Percentiles rank a stretch among this genome's conserved stretches.
Conservation (phyloP, 2,888 invertebrate species). For the Aelia acuminata region DNA sequence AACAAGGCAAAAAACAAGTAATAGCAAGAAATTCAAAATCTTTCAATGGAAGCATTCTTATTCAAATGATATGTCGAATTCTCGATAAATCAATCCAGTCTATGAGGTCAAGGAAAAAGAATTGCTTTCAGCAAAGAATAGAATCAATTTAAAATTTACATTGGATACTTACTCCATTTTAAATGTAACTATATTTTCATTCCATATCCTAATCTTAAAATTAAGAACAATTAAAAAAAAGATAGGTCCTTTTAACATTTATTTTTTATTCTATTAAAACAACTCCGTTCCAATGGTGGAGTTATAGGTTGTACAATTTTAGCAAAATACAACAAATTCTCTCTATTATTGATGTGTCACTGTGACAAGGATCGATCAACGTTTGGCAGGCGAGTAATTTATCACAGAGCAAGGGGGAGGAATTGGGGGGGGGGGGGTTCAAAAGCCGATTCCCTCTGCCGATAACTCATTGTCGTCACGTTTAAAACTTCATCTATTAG, state of each 20-base stretch:
- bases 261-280: no score
- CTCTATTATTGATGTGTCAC: conserved; percentile 17
- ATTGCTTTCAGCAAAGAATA: neutral
- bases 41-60: neutral
- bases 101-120: neutral
- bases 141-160: no score
- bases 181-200: no score
- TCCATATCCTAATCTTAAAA: no score
- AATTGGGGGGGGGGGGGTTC: neutral
- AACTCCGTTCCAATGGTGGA: neutral
- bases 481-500: conserved; percentile 43
- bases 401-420: neutral
- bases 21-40: no score
- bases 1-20: no score
- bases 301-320: neutral
- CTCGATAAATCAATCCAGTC: neutral
- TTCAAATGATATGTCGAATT: neutral
- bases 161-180: no score
- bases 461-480: conserved; percentile 25
- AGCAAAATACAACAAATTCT: neutral
- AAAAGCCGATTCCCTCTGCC: conserved; percentile 26
- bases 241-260: no score
- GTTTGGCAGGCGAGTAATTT: conserved; percentile 19
- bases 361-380: conserved; percentile 24
- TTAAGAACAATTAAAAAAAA: no score